These are phyloP conservation scores for Atta cephalotes DNA, from an alignment of 1,140 invertebrate genomes.

Conservation along the genomic window DNA sequence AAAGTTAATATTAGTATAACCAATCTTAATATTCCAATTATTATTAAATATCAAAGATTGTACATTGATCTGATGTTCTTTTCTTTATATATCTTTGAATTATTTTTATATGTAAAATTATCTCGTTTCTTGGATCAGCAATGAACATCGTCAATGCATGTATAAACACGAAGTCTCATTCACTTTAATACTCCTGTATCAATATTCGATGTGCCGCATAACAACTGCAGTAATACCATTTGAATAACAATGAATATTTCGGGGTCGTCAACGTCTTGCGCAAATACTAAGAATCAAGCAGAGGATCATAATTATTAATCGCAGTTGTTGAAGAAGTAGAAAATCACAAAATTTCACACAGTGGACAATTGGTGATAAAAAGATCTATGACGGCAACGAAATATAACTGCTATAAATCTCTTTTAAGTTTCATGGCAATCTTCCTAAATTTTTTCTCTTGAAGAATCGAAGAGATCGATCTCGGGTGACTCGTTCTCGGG, in stretches of 20 bases:
- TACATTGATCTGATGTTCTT: not conserved
- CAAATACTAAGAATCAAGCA: not conserved
- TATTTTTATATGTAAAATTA: not conserved
- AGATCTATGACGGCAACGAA: not conserved
- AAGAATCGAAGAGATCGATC: slow-evolving; percentile 48
- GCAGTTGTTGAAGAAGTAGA: not conserved
- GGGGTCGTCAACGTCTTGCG: not conserved
- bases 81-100: not conserved
- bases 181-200: not conserved
- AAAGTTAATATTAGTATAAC: not conserved
- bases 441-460: slow-evolving; percentile 37
- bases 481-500: slow-evolving; percentile 33
- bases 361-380: not conserved
- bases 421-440: slow-evolving; percentile 17
- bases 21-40: not conserved
- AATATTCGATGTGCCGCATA: slow-evolving; percentile 3
- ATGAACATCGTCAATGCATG: not conserved
- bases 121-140: not conserved
- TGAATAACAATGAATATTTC: slow-evolving; percentile 19
- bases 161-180: not conserved
- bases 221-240: not conserved
- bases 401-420: slow-evolving; percentile 22
- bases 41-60: not conserved
- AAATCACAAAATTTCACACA: not conserved
- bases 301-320: slow-evolving; percentile 9